Conservation (phyloP, 2,888 invertebrate genomes). For the Leuctra nigra region DNA sequence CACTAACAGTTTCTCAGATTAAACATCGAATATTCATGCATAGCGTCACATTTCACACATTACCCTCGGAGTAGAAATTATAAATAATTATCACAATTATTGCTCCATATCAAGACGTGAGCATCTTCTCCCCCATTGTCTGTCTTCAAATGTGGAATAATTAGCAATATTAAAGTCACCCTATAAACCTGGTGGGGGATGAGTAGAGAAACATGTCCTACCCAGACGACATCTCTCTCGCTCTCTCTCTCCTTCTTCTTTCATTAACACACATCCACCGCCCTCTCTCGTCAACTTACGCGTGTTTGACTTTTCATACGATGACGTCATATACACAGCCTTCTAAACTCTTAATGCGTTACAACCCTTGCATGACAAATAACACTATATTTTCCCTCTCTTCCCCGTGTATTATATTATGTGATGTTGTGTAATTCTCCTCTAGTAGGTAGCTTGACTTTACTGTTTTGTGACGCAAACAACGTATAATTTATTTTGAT, state of each 20-base stretch:
- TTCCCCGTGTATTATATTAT: background rate
- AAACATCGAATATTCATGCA: no score
- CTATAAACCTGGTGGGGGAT: background rate
- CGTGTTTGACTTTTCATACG: constrained; percentile 23
- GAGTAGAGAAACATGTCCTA: constrained; percentile 13
- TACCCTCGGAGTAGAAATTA: no score
- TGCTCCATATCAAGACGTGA: no score
- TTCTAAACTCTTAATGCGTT: constrained; percentile 18
- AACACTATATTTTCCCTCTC: no score
- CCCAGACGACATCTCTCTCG: background rate
- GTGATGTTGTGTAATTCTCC: constrained; percentile 2
- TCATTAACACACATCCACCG: constrained; percentile 10
- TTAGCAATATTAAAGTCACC: constrained; percentile 1
- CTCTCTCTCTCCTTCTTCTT: constrained; percentile 1
- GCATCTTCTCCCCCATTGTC: no score
- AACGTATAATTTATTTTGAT: constrained; percentile 16
- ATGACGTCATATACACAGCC: background rate
- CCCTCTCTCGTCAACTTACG: constrained; percentile 19
- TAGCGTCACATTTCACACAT: no score
- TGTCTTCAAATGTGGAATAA: constrained; percentile 3
- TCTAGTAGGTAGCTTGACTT: background rate
- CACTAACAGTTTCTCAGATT: no score
- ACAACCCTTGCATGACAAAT: constrained; percentile 19
- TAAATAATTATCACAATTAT: no score
- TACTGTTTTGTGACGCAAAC: background rate